Percentiles rank a stretch among this genome's conserved stretches.
These are phyloP conservation scores for Rostratula benghalensis DNA, from an alignment of 2,113 vertebrate genomes.

Conservation along the genomic window DNA sequence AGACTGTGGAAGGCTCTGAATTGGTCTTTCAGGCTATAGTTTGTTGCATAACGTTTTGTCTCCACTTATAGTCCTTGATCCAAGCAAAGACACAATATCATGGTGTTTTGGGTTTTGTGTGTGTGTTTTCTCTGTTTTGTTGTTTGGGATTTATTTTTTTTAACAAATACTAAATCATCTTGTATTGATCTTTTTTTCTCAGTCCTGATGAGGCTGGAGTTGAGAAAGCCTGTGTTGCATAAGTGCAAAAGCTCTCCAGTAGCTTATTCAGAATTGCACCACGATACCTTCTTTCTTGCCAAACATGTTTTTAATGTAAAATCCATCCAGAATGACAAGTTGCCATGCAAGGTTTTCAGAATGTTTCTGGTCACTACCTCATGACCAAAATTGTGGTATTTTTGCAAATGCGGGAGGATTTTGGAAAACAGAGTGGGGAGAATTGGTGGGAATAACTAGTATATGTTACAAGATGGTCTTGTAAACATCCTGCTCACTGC, in stretches of 20 bases:
- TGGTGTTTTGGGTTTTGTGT: neutral
- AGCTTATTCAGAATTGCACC: constrained; percentile 16
- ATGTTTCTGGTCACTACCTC: constrained; percentile 20
- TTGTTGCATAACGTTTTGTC: neutral
- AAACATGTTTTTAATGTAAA: constrained; percentile 20
- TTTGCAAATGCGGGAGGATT: neutral
- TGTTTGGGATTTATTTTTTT: neutral
- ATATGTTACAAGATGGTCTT: neutral
- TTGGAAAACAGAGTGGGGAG: neutral
- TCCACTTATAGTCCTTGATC: neutral
- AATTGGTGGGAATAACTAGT: neutral
- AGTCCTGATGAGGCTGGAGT: neutral
- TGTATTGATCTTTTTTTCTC: neutral
- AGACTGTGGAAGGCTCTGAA: neutral
- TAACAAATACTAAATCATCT: neutral
- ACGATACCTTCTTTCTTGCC: neutral
- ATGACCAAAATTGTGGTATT: neutral
- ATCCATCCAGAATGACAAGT: neutral
- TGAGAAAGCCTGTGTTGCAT: neutral
- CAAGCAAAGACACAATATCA: neutral
- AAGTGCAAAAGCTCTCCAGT: neutral
- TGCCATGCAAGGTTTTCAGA: constrained; percentile 17
- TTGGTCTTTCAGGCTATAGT: neutral
- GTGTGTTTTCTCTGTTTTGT: neutral
- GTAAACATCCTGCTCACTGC: neutral